Conservation (phyloP, 2,113 vertebrate genomes). For the Pelodiscus sinensis region DNA sequence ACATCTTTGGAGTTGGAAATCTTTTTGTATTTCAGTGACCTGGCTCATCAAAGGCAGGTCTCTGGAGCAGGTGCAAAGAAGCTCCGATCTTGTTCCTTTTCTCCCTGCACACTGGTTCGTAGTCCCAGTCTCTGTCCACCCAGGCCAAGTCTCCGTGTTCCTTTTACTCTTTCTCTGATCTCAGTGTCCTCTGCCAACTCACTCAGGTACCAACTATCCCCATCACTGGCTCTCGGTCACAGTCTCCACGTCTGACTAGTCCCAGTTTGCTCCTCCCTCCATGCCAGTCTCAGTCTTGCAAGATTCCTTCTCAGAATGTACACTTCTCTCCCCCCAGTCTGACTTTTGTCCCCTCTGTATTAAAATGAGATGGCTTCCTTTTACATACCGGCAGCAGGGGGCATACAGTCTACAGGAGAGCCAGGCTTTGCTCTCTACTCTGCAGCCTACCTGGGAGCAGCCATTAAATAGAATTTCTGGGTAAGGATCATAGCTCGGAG, state of each 20-base stretch:
- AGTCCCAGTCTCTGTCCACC: neutral
- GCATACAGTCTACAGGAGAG: neutral
- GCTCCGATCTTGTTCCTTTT: too few relatives aligned
- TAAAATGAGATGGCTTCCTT: neutral
- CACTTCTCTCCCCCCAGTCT: neutral
- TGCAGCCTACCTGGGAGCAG: neutral
- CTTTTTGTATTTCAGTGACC: too few relatives aligned
- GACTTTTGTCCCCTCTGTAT: neutral
- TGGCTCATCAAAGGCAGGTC: too few relatives aligned
- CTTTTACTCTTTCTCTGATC: neutral
- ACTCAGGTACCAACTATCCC: neutral
- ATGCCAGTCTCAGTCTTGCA: neutral
- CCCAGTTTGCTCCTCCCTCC: neutral
- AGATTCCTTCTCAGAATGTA: neutral
- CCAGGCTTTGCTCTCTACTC: neutral
- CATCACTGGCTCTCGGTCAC: neutral
- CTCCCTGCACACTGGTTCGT: neutral
- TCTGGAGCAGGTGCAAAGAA: too few relatives aligned
- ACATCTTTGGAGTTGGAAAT: too few relatives aligned
- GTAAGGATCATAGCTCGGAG: neutral
- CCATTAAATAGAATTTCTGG: neutral
- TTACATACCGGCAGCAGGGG: neutral
- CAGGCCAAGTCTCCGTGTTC: accelerated
- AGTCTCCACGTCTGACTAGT: neutral
- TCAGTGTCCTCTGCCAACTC: neutral